Evolutionary conservation across 1,140 invertebrate species (phyloP), one percentile per base, ranked within the genome.

Genomic region (Eumeta japonica): DNA sequence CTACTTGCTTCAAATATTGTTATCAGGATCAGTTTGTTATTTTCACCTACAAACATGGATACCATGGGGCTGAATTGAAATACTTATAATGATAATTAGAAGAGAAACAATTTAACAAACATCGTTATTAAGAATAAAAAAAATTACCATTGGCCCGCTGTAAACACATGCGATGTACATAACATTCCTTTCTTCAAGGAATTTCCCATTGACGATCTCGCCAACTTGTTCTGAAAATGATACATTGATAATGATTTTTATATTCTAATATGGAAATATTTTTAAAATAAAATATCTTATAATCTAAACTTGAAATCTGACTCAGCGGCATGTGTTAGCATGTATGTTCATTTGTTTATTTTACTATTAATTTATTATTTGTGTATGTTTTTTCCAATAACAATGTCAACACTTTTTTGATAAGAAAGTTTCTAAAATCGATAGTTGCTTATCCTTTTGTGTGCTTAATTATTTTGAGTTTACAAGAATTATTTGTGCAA

Each of bases 11-110:
- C 5, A n/a, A n/a, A 5, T n/a, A 24, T 24, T 5, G 20, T n/a
- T 5, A 7, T n/a, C 5, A n/a, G 20, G n/a, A 24, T 24, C 5
- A 24, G n/a, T n/a, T 24, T 24, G n/a, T 24, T 24, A 24, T 24
- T 24, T 24, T 52, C 10, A 52, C 17, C 49, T 52, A 27, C 28
- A 46, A 46, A 10, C 20, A 24, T 5, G 5, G 20, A 24, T 24
- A n/a, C 20, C 5, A 24, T 24, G 5, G n/a, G 20, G 5, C 20
- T 24, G 20, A 24, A 7, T 5, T 24, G 20, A 24, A 24, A 24
- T 24, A 24, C n/a, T 24, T 24, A 7, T 24, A 24, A 7, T 24
- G n/a, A n/a, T 7, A 24, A 24, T 24, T 24, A 24, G n/a, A 24
- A 24, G n/a, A 24, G 20, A 24, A 5, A 7, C 20, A 5, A 24